Conservation (phyloP, 2,113 vertebrate species). For the Indicator indicator region DNA sequence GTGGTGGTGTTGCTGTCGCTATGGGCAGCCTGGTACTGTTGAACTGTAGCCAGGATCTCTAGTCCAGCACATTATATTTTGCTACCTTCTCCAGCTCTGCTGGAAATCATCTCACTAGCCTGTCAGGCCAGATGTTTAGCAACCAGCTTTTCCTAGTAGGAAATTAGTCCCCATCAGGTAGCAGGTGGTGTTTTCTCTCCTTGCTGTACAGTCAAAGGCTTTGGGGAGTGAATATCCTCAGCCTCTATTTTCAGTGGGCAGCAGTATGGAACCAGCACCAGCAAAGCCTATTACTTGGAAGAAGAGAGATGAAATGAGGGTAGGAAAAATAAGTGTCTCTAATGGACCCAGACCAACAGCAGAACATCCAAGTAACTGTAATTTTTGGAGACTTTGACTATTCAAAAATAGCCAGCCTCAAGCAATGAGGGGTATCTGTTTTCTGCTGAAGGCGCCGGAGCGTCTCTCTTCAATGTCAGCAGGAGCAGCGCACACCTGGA, state of each 20-base stretch:
- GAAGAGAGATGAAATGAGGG: conserved; percentile 17
- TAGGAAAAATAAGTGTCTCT: conserved; percentile 31
- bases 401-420: not conserved
- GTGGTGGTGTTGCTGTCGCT: not conserved
- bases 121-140: conserved; percentile 55
- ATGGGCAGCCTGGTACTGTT: not conserved
- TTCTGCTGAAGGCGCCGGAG: not conserved
- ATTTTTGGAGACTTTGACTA: not conserved
- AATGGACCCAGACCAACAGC: conserved; percentile 5
- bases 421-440: not conserved
- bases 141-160: conserved; percentile 23
- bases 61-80: not conserved
- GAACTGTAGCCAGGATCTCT: conserved; percentile 24
- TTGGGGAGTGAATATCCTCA: not conserved
- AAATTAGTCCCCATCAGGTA: conserved; percentile 41
- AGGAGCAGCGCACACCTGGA: not conserved
- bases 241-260: conserved; percentile 18
- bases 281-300: conserved; percentile 22
- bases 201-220: conserved; percentile 5
- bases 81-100: conserved; percentile 17
- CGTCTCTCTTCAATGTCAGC: not conserved
- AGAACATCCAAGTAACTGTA: conserved; percentile 5
- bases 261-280: not conserved
- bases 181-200: conserved; percentile 45
- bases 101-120: not conserved